These are phyloP conservation scores for Microtus oregoni DNA, from an alignment of 2,113 vertebrate species.

Conservation along the genomic window DNA sequence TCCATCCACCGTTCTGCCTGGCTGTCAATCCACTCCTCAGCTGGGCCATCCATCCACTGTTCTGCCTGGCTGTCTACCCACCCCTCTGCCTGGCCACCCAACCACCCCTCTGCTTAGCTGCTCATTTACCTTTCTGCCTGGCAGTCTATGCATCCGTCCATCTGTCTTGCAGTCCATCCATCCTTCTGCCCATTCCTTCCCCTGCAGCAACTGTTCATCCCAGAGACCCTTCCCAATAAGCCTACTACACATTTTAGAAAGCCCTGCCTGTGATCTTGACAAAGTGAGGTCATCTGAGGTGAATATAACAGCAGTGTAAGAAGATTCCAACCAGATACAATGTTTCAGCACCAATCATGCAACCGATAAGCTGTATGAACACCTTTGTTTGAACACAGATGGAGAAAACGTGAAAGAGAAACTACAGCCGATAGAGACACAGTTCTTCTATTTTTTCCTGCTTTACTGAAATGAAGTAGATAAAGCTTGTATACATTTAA, in stretches of 20 bases:
- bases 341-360: background rate
- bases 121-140: too few species aligned
- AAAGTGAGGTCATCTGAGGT: background rate
- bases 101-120: too few species aligned
- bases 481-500: background rate
- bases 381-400: background rate
- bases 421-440: background rate
- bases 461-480: background rate
- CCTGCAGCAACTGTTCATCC: background rate
- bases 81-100: fast-evolving
- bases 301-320: background rate
- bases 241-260: background rate
- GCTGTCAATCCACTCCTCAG: too few species aligned
- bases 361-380: background rate
- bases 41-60: too few species aligned
- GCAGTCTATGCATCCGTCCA: too few species aligned
- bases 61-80: too few species aligned
- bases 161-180: too few species aligned
- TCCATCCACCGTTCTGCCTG: too few species aligned
- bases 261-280: too few species aligned
- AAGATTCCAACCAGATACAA: background rate
- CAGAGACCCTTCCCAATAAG: background rate
- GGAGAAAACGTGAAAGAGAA: background rate
- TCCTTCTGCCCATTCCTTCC: too few species aligned
- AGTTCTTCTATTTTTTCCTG: background rate